phyloP scores from a whole-genome alignment of 2,113 vertebrate genomes.

The Pelecanus crispus region DNA sequence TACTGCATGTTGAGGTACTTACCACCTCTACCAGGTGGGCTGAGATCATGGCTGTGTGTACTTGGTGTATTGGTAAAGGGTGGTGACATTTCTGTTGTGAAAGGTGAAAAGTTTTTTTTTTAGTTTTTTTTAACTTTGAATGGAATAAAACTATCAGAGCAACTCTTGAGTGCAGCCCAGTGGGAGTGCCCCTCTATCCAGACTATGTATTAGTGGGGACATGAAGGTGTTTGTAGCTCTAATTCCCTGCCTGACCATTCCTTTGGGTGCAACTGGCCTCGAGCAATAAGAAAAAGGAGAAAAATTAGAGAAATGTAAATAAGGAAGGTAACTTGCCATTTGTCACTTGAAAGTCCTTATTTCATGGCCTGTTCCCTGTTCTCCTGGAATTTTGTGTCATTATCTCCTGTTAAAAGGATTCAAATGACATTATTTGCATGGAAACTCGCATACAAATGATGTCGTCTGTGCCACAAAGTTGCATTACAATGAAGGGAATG shows the following conservation, averaged over 20 bases:
- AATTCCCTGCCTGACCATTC: slow-evolving; percentile 62
- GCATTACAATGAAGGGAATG: slow-evolving; percentile 71
- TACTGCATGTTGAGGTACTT: neutral
- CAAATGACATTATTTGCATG: slow-evolving; percentile 75
- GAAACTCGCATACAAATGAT: slow-evolving; percentile 65
- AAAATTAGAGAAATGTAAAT: slow-evolving; percentile 66
- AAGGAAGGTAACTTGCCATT: slow-evolving; percentile 65
- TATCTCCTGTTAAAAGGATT: slow-evolving; percentile 75
- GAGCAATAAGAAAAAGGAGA: slow-evolving; percentile 64
- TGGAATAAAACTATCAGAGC: slow-evolving; percentile 12
- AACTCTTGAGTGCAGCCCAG: slow-evolving; percentile 17
- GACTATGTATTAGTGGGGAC: slow-evolving; percentile 28
- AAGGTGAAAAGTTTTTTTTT: neutral
- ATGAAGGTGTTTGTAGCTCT: slow-evolving; percentile 58
- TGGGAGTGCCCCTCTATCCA: slow-evolving; percentile 39
- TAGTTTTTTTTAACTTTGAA: neutral
- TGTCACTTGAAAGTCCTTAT: slow-evolving; percentile 70
- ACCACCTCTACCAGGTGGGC: neutral
- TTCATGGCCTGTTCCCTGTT: slow-evolving; percentile 64
- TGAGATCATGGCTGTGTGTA: neutral
- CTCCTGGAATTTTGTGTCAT: slow-evolving; percentile 68
- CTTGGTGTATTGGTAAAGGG: neutral
- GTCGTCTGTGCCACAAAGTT: slow-evolving; percentile 61
- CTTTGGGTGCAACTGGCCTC: slow-evolving; percentile 63
- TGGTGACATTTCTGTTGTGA: neutral